Evolutionary conservation across 2,888 invertebrate genomes (phyloP), one percentile per base, ranked within the genome.

Genomic region (Isoperla grammatica): DNA sequence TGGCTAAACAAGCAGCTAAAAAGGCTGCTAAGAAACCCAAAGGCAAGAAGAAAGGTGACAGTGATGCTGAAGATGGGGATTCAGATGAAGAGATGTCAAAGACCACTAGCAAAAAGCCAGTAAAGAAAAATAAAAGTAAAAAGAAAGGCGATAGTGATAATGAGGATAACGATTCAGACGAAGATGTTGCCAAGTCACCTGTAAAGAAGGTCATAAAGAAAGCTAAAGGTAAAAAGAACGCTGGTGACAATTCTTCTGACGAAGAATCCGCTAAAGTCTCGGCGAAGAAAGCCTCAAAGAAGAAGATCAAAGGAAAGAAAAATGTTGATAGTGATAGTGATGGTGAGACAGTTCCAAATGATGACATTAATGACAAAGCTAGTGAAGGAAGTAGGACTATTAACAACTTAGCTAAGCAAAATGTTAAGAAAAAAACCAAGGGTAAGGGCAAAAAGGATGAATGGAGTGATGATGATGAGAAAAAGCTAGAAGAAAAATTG

Each of bases 101-200:
- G 68, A 72, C 77, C 35, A 74, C 71, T 9, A 69, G 71, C 1
- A 81, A 79, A 67, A 81, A 79, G 67, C 70, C 75, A 37, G 78
- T 78, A 68, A 82, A 81, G 69, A 82, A 81, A 78, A 77, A 78
- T 65, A 68, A 68, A 62, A 64, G 62, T 20, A 59, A 53, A 12
- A 49, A 48, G 39, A 20, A 46, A 35, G 40, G 12, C 15, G 17
- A 53, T 42, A 39, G 40, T 42, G 40, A 20, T n/a, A 37, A 59
- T 46, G 54, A 42, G 9, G 61, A 57, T 23, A 29, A 29, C 29
- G 56, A 50, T 20, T 55, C 59, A 48, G 58, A 56, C 9, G 60
- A 50, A 46, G 56, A n/a, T 53, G 63, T 60, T 55, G 57, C 56
- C 48, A 62, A 45, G 49, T 17, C 8, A 42, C 67, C 71, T 1